Evolutionary conservation across 2,113 vertebrate species (phyloP).

Genomic region (Lasiurus borealis): DNA sequence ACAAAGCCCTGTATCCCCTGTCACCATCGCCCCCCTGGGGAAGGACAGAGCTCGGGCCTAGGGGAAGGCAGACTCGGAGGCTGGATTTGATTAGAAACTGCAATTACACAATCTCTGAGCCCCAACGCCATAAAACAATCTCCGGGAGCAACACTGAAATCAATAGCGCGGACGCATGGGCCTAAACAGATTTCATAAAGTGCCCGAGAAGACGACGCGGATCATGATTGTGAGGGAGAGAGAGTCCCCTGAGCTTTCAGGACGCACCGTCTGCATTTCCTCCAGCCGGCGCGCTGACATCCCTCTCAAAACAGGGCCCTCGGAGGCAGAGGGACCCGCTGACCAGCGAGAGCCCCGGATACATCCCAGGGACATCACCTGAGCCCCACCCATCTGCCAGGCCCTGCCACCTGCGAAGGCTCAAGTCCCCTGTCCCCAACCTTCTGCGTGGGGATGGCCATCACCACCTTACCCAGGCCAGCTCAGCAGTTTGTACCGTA

Average conservation of each 20-base stretch:
- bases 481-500: not conserved
- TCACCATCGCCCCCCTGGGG: not conserved
- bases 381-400: no score
- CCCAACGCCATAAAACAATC: conserved; percentile 48
- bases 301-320: not conserved
- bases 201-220: not conserved
- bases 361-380: not conserved
- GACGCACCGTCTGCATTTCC: no score
- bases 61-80: not conserved
- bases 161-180: not conserved
- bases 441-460: no score
- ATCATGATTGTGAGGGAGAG: not conserved
- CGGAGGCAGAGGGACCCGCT: conserved; percentile 16
- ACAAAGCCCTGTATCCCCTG: conserved; percentile 37
- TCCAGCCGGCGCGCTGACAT: not conserved
- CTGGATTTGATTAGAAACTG: conserved; percentile 36
- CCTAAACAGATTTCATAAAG: conserved; percentile 36
- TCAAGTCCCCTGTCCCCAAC: not conserved
- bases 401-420: conserved; percentile 12
- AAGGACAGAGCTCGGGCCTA: not conserved
- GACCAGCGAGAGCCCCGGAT: not conserved
- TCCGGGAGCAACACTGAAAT: conserved; percentile 55
- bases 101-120: conserved; percentile 51
- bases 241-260: not conserved
- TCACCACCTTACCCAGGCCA: no score